These are phyloP conservation scores for Paguma larvata DNA, from an alignment of 2,797 vertebrate genomes.

Conservation along the genomic window DNA sequence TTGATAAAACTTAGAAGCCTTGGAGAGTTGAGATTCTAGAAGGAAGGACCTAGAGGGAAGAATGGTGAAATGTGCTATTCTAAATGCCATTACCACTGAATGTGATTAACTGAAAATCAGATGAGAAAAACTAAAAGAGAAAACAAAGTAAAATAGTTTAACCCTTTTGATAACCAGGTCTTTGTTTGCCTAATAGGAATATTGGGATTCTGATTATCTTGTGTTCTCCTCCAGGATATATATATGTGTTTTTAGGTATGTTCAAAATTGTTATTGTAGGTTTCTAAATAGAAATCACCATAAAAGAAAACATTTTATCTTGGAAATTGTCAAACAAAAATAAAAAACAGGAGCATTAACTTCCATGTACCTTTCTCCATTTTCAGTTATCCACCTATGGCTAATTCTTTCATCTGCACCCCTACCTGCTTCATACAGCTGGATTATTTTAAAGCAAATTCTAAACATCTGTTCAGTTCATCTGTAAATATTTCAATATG, in stretches of 20 bases:
- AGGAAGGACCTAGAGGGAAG: neutral
- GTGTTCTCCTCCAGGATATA: neutral
- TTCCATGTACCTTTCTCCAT: neutral
- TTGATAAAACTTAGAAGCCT: conserved; percentile 28
- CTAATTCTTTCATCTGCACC: neutral
- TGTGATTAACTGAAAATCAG: conserved; percentile 32
- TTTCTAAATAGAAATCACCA: neutral
- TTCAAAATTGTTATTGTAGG: neutral
- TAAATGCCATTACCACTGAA: neutral
- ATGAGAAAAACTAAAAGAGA: conserved; percentile 12
- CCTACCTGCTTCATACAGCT: neutral
- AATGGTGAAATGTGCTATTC: conserved; percentile 44
- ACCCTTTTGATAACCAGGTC: neutral
- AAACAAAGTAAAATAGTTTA: conserved; percentile 33
- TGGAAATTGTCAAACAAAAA: neutral
- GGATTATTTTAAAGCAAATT: conserved; percentile 31
- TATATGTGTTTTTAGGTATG: neutral
- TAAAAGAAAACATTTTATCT: neutral
- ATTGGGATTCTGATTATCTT: conserved; percentile 10
- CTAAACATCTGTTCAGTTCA: neutral
- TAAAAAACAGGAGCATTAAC: neutral
- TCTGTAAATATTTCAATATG: conserved; percentile 1
- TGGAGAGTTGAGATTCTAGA: conserved; percentile 42
- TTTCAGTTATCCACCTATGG: neutral
- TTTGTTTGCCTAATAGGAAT: neutral